Evolutionary conservation across 2,113 vertebrate genomes (phyloP).

Genomic region (Pomatorhinus ruficollis): DNA sequence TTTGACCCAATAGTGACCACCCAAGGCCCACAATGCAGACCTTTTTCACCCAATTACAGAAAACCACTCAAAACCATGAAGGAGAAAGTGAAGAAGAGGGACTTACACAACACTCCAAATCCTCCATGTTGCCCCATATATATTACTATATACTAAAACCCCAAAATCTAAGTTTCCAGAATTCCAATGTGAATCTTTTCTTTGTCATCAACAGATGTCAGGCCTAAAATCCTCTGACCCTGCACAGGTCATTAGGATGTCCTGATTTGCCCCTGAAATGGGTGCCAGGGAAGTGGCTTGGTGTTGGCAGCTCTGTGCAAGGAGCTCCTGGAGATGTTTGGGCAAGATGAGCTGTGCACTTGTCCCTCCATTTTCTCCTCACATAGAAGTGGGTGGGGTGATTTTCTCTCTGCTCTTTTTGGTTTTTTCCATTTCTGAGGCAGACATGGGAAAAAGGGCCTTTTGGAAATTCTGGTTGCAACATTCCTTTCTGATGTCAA

Average conservation of each 20-base stretch:
- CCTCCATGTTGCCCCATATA: too few relatives aligned
- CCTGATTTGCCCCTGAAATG: background rate
- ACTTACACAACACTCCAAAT: too few relatives aligned
- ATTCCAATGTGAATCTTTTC: background rate
- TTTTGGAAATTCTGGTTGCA: background rate
- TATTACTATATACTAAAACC: too few relatives aligned
- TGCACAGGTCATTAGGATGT: fast-evolving
- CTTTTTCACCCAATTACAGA: too few relatives aligned
- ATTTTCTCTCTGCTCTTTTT: background rate
- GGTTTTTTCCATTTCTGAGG: background rate
- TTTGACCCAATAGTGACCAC: too few relatives aligned
- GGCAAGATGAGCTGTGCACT: background rate
- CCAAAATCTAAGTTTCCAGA: too few relatives aligned
- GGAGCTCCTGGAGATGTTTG: background rate
- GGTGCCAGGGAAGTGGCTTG: fast-evolving
- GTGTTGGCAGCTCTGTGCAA: background rate
- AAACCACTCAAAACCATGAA: too few relatives aligned
- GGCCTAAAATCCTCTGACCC: background rate
- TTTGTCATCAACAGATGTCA: background rate
- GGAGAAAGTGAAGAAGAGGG: too few relatives aligned
- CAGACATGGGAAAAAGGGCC: background rate
- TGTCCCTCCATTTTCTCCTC: background rate
- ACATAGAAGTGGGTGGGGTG: background rate
- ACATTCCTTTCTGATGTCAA: background rate
- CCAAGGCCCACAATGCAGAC: too few relatives aligned